Evolutionary conservation across 2,888 invertebrate species (phyloP).

Genomic region (Drosophila antonietae): DNA sequence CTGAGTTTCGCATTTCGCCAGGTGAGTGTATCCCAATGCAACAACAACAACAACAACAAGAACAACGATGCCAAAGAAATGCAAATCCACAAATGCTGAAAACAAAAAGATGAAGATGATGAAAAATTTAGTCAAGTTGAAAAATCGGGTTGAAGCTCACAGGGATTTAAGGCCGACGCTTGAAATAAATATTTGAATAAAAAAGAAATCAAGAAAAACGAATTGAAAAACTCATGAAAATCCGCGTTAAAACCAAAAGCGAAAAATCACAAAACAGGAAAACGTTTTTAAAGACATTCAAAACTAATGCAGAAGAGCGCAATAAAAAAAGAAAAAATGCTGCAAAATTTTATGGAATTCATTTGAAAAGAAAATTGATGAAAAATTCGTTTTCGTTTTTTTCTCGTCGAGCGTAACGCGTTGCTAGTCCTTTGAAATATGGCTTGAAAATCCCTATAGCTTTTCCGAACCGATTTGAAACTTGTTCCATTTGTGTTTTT

Average conservation of each 20-base stretch:
- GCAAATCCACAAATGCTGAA: constrained; percentile 75
- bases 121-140: constrained; percentile 65
- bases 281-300: constrained; percentile 25
- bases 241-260: constrained; percentile 32
- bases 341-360: constrained; percentile 22
- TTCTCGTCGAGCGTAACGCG: constrained; percentile 67
- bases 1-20: constrained; percentile 63
- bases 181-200: constrained; percentile 34
- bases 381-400: constrained; percentile 50
- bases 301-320: constrained; percentile 15
- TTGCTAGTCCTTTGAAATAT: constrained; percentile 64
- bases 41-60: constrained; percentile 44
- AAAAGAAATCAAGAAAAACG: constrained; percentile 8
- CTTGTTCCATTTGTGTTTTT: constrained; percentile 72
- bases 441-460: constrained; percentile 86
- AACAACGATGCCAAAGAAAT: constrained; percentile 80
- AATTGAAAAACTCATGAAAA: constrained; percentile 49
- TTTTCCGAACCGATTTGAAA: constrained; percentile 84
- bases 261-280: constrained; percentile 8
- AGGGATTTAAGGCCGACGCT: constrained; percentile 86
- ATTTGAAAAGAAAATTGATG: constrained; percentile 6
- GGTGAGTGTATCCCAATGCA: constrained; percentile 79
- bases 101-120: constrained; percentile 42
- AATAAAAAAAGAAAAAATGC: constrained; percentile 9
- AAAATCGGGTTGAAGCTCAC: constrained; percentile 85